Evolutionary conservation across 2,888 invertebrate genomes (phyloP).

Genomic region (Oscheius sp.): DNA sequence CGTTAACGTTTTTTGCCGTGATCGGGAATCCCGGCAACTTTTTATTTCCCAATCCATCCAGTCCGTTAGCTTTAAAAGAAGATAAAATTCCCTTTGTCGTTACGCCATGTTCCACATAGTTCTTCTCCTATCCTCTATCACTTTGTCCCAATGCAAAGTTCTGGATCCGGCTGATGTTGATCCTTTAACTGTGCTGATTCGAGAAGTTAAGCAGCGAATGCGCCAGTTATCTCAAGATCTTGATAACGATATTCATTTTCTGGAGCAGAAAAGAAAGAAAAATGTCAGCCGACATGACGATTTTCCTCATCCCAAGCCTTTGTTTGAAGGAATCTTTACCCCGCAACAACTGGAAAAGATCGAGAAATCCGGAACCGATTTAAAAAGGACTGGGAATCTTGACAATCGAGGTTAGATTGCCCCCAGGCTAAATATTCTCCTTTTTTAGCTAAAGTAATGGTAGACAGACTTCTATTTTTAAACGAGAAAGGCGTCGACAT

Average conservation of each 20-base stretch:
- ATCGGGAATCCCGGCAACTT: conserved; percentile 21
- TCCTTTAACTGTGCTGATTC: conserved; percentile 20
- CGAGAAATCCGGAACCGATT: neutral
- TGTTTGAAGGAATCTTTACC: conserved; percentile 26
- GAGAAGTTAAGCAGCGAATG: conserved; percentile 15
- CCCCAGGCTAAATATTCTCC: neutral
- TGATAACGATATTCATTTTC: conserved; percentile 13
- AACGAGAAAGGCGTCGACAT: conserved; percentile 28
- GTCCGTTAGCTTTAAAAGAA: conserved; percentile 24
- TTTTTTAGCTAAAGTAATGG: neutral
- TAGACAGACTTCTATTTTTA: conserved; percentile 21
- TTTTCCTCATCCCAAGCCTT: conserved; percentile 17
- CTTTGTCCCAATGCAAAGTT: neutral
- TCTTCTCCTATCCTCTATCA: neutral
- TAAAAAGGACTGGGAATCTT: neutral
- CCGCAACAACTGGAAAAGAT: conserved; percentile 6
- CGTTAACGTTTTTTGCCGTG: conserved; percentile 6
- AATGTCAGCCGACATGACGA: neutral
- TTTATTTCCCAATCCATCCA: conserved; percentile 14
- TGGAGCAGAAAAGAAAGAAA: neutral
- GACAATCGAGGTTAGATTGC: conserved; percentile 9
- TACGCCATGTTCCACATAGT: conserved; percentile 12
- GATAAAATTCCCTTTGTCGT: neutral
- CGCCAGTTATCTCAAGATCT: neutral
- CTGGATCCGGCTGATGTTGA: conserved; percentile 28